Evolutionary conservation across 2,888 invertebrate genomes (phyloP).

Genomic region (Erpobdella octoculata): DNA sequence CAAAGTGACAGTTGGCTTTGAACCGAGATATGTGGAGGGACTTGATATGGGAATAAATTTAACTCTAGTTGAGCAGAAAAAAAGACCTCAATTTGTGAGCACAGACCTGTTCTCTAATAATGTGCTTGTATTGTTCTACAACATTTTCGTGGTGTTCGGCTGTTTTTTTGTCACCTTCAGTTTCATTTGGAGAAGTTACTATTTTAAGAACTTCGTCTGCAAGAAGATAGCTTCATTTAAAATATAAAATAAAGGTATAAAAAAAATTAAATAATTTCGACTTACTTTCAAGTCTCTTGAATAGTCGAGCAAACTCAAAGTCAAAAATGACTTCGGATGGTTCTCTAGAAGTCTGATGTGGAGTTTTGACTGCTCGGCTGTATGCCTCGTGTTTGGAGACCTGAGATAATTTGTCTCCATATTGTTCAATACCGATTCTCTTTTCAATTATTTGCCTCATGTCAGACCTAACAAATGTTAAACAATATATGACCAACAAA

Average conservation of each 20-base stretch:
- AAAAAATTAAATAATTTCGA: conserved; percentile 19
- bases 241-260: not conserved
- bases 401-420: conserved; percentile 74
- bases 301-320: conserved; percentile 85
- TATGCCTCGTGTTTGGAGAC: conserved; percentile 83
- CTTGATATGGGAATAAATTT: too few relatives aligned
- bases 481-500: not conserved
- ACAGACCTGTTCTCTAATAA: conserved; percentile 81
- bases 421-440: conserved; percentile 77
- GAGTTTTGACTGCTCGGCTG: conserved; percentile 82
- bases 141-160: conserved; percentile 52
- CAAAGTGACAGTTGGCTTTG: too few relatives aligned
- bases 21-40: too few relatives aligned
- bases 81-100: too few relatives aligned
- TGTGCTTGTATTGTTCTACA: conserved; percentile 73
- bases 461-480: conserved; percentile 61
- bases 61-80: too few relatives aligned
- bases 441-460: conserved; percentile 76
- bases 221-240: not conserved
- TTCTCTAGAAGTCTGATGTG: conserved; percentile 72
- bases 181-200: conserved; percentile 43
- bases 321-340: conserved; percentile 77
- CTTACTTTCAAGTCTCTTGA: conserved; percentile 61
- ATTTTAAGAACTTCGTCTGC: conserved; percentile 51
- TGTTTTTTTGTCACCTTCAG: conserved; percentile 43